Conservation (phyloP, 2,888 invertebrate genomes). For the Philereme transversata region DNA sequence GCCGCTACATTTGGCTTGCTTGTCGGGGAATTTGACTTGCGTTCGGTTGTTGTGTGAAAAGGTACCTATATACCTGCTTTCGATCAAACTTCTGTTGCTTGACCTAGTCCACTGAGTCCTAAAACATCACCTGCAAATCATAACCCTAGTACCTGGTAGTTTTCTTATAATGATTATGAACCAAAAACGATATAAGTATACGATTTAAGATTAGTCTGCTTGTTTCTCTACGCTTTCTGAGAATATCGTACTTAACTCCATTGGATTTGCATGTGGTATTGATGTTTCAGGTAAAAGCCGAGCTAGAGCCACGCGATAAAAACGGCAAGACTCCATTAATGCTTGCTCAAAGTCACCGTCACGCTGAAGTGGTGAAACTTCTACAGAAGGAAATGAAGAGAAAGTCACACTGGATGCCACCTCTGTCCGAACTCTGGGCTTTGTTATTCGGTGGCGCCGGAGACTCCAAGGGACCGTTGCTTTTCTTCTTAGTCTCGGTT, state of each 20-base stretch:
- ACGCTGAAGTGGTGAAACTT: slow-evolving; percentile 92
- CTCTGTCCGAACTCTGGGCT: slow-evolving; percentile 94
- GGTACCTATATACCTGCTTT: slow-evolving; percentile 63
- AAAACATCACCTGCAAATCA: too few relatives aligned
- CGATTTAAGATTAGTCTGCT: too few relatives aligned
- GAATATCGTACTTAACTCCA: too few relatives aligned
- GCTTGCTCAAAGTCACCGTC: slow-evolving; percentile 94
- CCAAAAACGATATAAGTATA: too few relatives aligned
- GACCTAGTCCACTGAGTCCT: too few relatives aligned
- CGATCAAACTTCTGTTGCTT: too few relatives aligned
- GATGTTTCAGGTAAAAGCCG: slow-evolving; percentile 88
- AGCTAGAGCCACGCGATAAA: slow-evolving; percentile 93
- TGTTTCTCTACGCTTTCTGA: too few relatives aligned
- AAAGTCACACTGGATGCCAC: slow-evolving; percentile 93
- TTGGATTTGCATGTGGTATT: neutral
- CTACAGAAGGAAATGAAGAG: slow-evolving; percentile 92
- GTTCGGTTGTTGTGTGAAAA: slow-evolving; percentile 95
- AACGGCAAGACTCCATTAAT: slow-evolving; percentile 96
- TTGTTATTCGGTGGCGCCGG: slow-evolving; percentile 95
- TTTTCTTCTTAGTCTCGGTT: slow-evolving; percentile 93
- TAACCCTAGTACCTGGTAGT: too few relatives aligned
- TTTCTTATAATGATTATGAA: too few relatives aligned
- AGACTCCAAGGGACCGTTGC: slow-evolving; percentile 93
- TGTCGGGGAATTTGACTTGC: slow-evolving; percentile 94
- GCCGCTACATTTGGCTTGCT: slow-evolving; percentile 94